Evolutionary conservation across 1,140 invertebrate genomes (phyloP).

Genomic region (Drosophila busckii): DNA sequence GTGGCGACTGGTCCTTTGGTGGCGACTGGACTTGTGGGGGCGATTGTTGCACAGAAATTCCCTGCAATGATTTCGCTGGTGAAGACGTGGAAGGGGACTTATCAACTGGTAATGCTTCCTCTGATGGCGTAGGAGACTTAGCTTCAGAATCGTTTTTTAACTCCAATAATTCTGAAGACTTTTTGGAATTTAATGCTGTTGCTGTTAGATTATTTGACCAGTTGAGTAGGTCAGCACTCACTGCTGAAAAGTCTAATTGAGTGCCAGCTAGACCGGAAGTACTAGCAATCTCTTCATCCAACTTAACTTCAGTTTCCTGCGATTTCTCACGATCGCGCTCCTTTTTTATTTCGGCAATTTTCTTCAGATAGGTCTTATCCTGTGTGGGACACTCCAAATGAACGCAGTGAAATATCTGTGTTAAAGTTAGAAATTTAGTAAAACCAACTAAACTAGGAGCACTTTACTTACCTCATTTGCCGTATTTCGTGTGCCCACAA

Average conservation of each 20-base stretch:
- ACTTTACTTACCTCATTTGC: slow-evolving; percentile 90
- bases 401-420: slow-evolving; percentile 97
- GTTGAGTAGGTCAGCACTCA: neutral
- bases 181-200: too few species aligned
- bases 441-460: neutral
- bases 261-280: slow-evolving; percentile 35
- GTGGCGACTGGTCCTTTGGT: too few species aligned
- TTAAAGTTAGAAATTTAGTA: slow-evolving; percentile 9
- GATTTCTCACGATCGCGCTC: slow-evolving; percentile 3
- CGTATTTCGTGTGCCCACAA: slow-evolving; percentile 97
- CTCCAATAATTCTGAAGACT: too few species aligned
- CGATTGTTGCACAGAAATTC: too few species aligned
- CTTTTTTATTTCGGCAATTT: slow-evolving; percentile 33
- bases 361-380: slow-evolving; percentile 58
- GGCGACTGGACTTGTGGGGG: too few species aligned
- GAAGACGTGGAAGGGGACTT: too few species aligned
- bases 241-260: neutral
- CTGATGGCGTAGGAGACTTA: too few species aligned
- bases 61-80: too few species aligned
- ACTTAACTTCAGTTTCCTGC: neutral
- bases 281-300: slow-evolving; percentile 30
- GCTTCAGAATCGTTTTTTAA: too few species aligned
- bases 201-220: neutral
- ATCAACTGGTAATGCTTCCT: too few species aligned
- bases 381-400: slow-evolving; percentile 97